These are phyloP conservation scores for Ectemnius lituratus DNA, from an alignment of 2,888 invertebrate genomes.

Conservation along the genomic window DNA sequence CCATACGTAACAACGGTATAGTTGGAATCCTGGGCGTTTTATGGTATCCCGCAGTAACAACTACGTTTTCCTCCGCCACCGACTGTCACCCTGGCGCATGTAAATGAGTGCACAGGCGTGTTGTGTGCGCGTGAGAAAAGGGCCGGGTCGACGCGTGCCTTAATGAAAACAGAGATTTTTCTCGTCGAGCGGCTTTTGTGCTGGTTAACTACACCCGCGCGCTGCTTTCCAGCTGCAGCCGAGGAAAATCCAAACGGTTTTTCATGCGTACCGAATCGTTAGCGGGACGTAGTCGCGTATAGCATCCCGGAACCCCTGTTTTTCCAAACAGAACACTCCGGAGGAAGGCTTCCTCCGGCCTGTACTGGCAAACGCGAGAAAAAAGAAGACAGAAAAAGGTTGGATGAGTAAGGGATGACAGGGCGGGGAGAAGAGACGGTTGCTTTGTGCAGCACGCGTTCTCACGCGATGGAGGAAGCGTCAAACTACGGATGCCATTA, in stretches of 20 bases:
- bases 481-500: too few relatives aligned
- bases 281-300: not conserved
- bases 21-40: not conserved
- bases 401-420: too few relatives aligned
- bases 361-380: too few relatives aligned
- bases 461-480: too few relatives aligned
- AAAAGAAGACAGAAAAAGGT: too few relatives aligned
- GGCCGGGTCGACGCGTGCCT: slow-evolving; percentile 3
- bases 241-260: slow-evolving; percentile 1
- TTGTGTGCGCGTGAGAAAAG: slow-evolving; percentile 2
- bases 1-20: not conserved
- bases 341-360: too few relatives aligned
- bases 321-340: too few relatives aligned
- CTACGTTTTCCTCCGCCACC: not conserved
- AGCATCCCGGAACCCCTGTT: not conserved
- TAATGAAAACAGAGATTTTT: slow-evolving; percentile 23
- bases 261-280: slow-evolving; percentile 6
- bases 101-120: not conserved
- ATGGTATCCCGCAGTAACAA: not conserved
- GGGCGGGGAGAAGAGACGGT: too few relatives aligned
- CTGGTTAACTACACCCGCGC: not conserved
- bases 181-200: not conserved
- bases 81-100: not conserved
- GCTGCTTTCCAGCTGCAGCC: not conserved
- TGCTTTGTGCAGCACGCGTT: too few relatives aligned